Base-by-base conservation (phyloP, 2,797 vertebrate genomes). In the Antennarius maculatus region DNA sequence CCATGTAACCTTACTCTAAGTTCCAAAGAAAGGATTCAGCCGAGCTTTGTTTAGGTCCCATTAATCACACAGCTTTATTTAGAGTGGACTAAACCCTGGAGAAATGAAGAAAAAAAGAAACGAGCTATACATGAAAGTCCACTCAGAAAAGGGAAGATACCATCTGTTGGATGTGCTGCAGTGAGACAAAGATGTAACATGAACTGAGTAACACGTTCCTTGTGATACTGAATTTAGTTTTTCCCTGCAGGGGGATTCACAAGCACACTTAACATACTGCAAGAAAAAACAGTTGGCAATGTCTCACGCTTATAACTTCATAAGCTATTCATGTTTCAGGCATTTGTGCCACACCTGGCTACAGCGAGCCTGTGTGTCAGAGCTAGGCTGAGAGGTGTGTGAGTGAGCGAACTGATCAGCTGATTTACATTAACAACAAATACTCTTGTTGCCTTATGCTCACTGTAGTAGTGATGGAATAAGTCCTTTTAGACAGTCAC, bases 181-280 rank as follows among this genome's bases (percentile, higher is more conserved):
- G 58, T 29, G 16, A 81, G 51, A 54, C 4, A 0, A 55, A 53
- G 56, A 57, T 12, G 11, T 31, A 31, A 60, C 43, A 54, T 17
- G 14, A 51, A 58, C 18, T 58, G 9, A 50, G 54, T n/a, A 54
- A 74, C 52, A 18, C 54, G 46, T 58, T 71, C 53, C 28, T 17
- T 53, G 57, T 79, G 54, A 61, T 55, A 68, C 69, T 77, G 59
- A 74, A 84, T 80, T 78, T 71, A 71, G 78, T 37, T 31, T 46
- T 34, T 56, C 65, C 58, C 87, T 71, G 59, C 80, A 62, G 47
- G 37, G 68, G 83, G 89, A 81, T 88, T 91, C 75, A 79, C 83
- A 87, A 57, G 43, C 47, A 74, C 63, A 27, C 63, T 66, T 69
- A 10, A 85, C 68, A 86, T 87, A 76, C 75, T 71, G 74, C 34